Evolutionary conservation across 2,888 invertebrate genomes (phyloP).

Genomic region (Heterodera filipjevi): DNA sequence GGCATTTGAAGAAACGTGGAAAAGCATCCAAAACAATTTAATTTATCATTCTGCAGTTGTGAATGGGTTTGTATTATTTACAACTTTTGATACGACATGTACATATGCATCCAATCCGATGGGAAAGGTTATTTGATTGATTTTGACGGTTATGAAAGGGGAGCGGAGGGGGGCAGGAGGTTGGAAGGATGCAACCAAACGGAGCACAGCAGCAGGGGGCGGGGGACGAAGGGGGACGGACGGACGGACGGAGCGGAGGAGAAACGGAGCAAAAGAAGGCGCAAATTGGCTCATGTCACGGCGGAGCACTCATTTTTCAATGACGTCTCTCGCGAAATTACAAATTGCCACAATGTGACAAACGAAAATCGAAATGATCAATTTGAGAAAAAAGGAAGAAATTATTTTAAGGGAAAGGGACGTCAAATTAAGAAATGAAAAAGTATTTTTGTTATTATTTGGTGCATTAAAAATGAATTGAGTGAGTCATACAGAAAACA

Average conservation of each 20-base stretch:
- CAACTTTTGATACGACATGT: no score
- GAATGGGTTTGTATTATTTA: neutral
- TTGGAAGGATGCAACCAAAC: neutral
- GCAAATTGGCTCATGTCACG: neutral
- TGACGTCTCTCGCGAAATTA: neutral
- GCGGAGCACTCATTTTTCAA: neutral
- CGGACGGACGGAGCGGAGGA: neutral
- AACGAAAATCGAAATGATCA: no score
- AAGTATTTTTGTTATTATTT: no score
- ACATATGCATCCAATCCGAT: neutral
- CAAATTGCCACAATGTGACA: no score
- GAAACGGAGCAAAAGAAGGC: neutral
- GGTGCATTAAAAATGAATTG: no score
- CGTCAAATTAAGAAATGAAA: no score
- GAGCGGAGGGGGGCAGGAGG: neutral
- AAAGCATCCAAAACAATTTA: no score
- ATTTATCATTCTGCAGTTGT: neutral
- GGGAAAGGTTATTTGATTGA: neutral
- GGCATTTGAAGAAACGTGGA: no score
- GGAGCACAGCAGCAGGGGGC: conserved; percentile 2
- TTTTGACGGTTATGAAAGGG: neutral
- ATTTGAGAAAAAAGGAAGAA: no score
- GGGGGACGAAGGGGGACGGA: neutral
- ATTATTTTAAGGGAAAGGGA: no score
- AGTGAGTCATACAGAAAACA: neutral